phyloP scores from a whole-genome alignment of 2,888 invertebrate species.

The Notocelia uddmanniana region DNA sequence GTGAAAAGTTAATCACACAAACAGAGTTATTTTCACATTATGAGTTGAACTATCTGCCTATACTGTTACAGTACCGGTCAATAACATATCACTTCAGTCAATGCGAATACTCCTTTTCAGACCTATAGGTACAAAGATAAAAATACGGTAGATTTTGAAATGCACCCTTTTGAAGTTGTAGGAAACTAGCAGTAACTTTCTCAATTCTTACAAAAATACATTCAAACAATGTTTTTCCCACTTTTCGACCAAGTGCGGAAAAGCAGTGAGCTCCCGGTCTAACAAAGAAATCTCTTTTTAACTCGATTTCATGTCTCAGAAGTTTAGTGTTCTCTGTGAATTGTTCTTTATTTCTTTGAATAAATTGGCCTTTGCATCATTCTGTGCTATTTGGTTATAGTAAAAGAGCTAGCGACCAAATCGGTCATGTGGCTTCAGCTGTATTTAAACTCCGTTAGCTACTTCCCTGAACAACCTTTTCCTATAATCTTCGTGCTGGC shows the following conservation, averaged over 20 bases:
- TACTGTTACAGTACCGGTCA: too few relatives aligned
- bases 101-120: too few relatives aligned
- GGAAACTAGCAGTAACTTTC: neutral
- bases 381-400: neutral
- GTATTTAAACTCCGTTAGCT: too few relatives aligned
- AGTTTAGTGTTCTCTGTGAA: slow-evolving; percentile 25
- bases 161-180: neutral
- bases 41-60: too few relatives aligned
- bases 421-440: too few relatives aligned
- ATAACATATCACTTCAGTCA: too few relatives aligned
- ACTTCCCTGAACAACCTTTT: too few relatives aligned
- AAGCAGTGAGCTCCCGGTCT: slow-evolving; percentile 19
- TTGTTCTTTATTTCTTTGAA: slow-evolving; percentile 23
- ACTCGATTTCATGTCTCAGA: slow-evolving; percentile 40
- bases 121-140: too few relatives aligned
- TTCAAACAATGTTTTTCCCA: slow-evolving; percentile 15
- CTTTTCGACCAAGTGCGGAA: slow-evolving; percentile 23
- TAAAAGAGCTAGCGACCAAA: too few relatives aligned
- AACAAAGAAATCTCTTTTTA: slow-evolving; percentile 44
- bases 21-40: too few relatives aligned
- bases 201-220: slow-evolving; percentile 16
- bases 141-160: neutral
- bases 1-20: too few relatives aligned
- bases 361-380: slow-evolving; percentile 30
- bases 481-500: too few relatives aligned